Percentiles rank a stretch among this genome's conserved stretches.
phyloP scores from a whole-genome alignment of 2,888 invertebrate genomes.

The Phania funesta region DNA sequence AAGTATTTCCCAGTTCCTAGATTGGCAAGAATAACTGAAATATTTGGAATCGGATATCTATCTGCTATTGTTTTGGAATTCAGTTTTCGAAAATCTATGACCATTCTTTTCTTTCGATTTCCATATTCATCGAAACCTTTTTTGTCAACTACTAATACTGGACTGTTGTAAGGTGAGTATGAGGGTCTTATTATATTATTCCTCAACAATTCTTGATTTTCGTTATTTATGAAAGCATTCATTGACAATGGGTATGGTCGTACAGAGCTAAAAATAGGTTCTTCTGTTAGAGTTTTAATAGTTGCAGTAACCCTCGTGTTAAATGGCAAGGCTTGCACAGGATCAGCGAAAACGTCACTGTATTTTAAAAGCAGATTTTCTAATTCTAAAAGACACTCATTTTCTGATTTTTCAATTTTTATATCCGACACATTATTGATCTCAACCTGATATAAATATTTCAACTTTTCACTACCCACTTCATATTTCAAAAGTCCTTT shows the following conservation, averaged over 20 bases:
- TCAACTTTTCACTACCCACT: background rate
- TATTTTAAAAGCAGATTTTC: background rate
- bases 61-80: too few relatives aligned
- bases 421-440: background rate
- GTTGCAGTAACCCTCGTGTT: background rate
- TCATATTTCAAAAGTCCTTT: constrained; percentile 45
- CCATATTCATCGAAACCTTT: background rate
- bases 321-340: background rate
- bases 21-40: too few relatives aligned
- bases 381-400: background rate
- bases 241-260: constrained; percentile 28
- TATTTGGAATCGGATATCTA: too few relatives aligned
- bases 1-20: too few relatives aligned
- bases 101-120: too few relatives aligned
- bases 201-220: background rate
- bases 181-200: background rate
- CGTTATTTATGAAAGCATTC: constrained; percentile 7
- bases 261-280: background rate
- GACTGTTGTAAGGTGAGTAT: background rate
- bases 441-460: background rate
- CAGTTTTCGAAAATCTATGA: too few relatives aligned
- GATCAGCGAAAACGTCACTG: background rate
- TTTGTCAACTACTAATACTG: background rate
- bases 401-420: background rate
- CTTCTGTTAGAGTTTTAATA: background rate